Percentiles rank a stretch among this genome's conserved stretches.
Evolutionary conservation across 30 jellyfish, hydroid and myxozoan genomes (phyloP).

Genomic region (Rhopilema esculentum): DNA sequence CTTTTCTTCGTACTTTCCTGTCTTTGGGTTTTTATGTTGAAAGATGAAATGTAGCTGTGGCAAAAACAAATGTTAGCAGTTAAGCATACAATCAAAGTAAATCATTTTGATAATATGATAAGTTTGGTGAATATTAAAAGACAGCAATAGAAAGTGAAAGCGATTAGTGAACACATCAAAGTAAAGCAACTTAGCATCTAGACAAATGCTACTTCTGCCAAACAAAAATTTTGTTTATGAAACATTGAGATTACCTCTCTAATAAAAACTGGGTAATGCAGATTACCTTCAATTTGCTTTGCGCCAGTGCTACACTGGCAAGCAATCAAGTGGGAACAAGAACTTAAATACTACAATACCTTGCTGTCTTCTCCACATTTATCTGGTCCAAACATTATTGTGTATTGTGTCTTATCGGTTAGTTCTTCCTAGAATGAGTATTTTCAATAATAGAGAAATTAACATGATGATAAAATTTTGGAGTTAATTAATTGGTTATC

Average conservation of each 20-base stretch:
- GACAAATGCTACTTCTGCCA: too few species aligned
- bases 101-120: not conserved
- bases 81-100: not conserved
- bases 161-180: too few species aligned
- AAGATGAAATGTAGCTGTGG: constrained; percentile 93
- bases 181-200: too few species aligned
- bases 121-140: not conserved
- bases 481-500: too few species aligned
- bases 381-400: constrained; percentile 98
- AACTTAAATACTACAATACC: constrained; percentile 24
- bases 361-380: constrained; percentile 90
- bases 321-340: too few species aligned
- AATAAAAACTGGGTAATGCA: too few species aligned
- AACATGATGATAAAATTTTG: too few species aligned
- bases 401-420: constrained; percentile 84
- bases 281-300: too few species aligned
- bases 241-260: too few species aligned
- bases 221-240: too few species aligned
- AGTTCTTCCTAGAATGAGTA: constrained; percentile 65
- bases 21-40: constrained; percentile 92
- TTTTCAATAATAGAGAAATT: too few species aligned
- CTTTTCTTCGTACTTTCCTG: constrained; percentile 91
- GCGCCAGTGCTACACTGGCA: too few species aligned
- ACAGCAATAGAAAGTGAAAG: not conserved
- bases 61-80: not conserved